Evolutionary conservation across 2,888 invertebrate species (phyloP).

Genomic region (Pandemis corylana): DNA sequence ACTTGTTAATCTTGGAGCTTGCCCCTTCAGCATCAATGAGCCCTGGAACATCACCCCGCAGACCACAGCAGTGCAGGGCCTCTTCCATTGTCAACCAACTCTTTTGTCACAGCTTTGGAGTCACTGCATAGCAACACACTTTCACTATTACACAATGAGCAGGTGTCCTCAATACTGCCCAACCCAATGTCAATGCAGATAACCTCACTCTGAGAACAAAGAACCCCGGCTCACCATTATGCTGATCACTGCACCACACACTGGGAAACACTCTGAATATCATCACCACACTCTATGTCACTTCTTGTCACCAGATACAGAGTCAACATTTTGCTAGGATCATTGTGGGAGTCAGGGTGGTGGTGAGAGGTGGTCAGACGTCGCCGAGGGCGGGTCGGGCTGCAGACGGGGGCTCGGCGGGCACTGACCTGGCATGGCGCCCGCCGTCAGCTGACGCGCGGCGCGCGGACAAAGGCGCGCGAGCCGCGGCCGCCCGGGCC

Average conservation of each 20-base stretch:
- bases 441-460: constrained; percentile 60
- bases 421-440: constrained; percentile 67
- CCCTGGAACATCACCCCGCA: background rate
- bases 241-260: constrained; percentile 41
- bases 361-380: background rate
- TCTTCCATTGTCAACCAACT: constrained; percentile 42
- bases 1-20: background rate
- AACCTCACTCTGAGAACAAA: constrained; percentile 56
- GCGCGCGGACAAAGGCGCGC: constrained; percentile 49
- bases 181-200: constrained; percentile 31
- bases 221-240: constrained; percentile 43
- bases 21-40: background rate
- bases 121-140: constrained; percentile 54
- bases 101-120: constrained; percentile 53
- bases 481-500: constrained; percentile 48
- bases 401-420: constrained; percentile 52
- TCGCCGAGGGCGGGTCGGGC: constrained; percentile 49
- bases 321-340: constrained; percentile 6
- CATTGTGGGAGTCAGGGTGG: constrained; percentile 2
- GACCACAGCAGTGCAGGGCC: constrained; percentile 14
- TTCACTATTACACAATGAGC: constrained; percentile 61
- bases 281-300: constrained; percentile 23
- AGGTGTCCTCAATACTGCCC: constrained; percentile 35
- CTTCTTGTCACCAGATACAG: constrained; percentile 6
- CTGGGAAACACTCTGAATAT: background rate